Evolutionary conservation across 1,140 invertebrate genomes (phyloP).

Genomic region (Vanessa tameamea): DNA sequence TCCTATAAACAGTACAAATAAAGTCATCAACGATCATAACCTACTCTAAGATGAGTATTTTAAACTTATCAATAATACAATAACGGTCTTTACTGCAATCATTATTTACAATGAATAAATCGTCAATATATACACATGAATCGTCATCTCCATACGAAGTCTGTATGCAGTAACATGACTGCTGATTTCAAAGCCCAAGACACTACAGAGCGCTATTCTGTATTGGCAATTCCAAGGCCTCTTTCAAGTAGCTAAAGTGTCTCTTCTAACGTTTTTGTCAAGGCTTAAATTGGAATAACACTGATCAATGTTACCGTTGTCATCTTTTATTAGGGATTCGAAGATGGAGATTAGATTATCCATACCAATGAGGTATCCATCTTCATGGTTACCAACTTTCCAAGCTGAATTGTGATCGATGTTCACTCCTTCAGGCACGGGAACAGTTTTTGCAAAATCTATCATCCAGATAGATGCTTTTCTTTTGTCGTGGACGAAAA

Average conservation of each 20-base stretch:
- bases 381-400: conserved; percentile 99
- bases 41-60: conserved; percentile 59
- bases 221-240: conserved; percentile 13
- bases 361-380: conserved; percentile 97
- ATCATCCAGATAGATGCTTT: conserved; percentile 97
- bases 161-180: conserved; percentile 7
- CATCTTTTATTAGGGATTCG: conserved; percentile 81
- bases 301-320: conserved; percentile 68
- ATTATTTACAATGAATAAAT: conserved; percentile 61
- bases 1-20: background rate
- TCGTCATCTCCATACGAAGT: conserved; percentile 29
- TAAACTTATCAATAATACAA: conserved; percentile 57
- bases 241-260: conserved; percentile 71
- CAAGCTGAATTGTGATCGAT: conserved; percentile 93
- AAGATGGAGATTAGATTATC: conserved; percentile 96
- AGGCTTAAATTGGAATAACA: conserved; percentile 62
- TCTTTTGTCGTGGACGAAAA: conserved; percentile 96
- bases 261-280: conserved; percentile 67
- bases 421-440: conserved; percentile 86
- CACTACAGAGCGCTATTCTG: conserved; percentile 34
- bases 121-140: conserved; percentile 31
- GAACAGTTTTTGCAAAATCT: conserved; percentile 97
- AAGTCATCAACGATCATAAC: conserved; percentile 8
- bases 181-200: conserved; percentile 25
- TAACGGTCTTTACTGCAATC: conserved; percentile 51